A percentile compares a stretch with the other conserved stretches of the same genome.
These are phyloP conservation scores for Sphaeramia orbicularis DNA, from an alignment of 2,797 vertebrate species.

Conservation along the genomic window DNA sequence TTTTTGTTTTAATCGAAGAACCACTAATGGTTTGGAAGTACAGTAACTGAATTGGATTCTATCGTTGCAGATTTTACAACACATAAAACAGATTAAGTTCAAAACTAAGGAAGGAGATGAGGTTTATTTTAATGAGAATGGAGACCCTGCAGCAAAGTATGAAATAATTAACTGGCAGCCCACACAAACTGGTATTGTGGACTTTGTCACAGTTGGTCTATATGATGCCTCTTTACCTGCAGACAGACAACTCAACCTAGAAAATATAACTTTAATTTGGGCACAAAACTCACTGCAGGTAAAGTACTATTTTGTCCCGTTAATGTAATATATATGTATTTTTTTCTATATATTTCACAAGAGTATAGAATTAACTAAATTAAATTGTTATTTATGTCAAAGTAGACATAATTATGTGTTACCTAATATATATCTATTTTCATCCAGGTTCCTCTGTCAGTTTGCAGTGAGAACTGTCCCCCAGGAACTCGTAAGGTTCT, in stretches of 20 bases:
- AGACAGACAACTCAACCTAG: constrained; percentile 60
- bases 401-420: no score
- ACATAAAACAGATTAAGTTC: constrained; percentile 63
- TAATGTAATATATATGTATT: no score
- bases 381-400: no score
- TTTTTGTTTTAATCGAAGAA: no score
- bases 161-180: no score
- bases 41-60: no score
- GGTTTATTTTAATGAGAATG: constrained; percentile 79
- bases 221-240: constrained; percentile 76
- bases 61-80: constrained; percentile 75
- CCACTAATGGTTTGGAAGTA: no score
- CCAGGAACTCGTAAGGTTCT: constrained; percentile 78
- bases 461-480: constrained; percentile 81
- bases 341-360: no score
- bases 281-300: constrained; percentile 64
- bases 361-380: no score
- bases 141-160: no score
- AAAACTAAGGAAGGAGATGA: constrained; percentile 79
- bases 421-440: neutral
- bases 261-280: constrained; percentile 71
- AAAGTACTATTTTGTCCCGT: no score
- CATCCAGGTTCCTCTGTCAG: constrained; percentile 72
- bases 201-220: constrained; percentile 79
- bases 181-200: constrained; percentile 45